These are phyloP conservation scores for Torymus aiolomorphi DNA, from an alignment of 2,888 invertebrate species.

Conservation along the genomic window DNA sequence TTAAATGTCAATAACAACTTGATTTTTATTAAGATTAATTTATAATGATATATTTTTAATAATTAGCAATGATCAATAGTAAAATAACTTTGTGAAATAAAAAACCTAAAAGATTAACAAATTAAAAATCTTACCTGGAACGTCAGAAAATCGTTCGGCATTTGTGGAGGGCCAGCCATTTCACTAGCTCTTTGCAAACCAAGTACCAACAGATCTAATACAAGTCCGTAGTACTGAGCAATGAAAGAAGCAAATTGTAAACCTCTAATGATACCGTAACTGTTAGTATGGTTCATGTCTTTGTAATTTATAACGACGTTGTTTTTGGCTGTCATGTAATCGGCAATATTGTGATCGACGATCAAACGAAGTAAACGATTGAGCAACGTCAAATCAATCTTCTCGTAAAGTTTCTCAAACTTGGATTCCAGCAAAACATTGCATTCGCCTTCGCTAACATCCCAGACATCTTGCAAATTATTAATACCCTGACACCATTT, in stretches of 20 bases:
- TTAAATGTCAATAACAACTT: too few relatives aligned
- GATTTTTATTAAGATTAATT: too few relatives aligned
- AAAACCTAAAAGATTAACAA: neutral
- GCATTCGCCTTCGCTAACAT: conserved; percentile 98
- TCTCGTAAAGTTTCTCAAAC: conserved; percentile 99
- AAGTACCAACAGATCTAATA: conserved; percentile 96
- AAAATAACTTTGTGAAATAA: too few relatives aligned
- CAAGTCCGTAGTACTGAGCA: conserved; percentile 98
- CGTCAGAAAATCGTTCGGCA: conserved; percentile 99
- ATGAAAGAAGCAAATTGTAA: conserved; percentile 99
- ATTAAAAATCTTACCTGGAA: conserved; percentile 80
- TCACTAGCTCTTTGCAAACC: conserved; percentile 98
- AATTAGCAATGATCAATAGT: too few relatives aligned
- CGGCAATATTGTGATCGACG: conserved; percentile 99
- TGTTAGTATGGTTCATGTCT: conserved; percentile 99
- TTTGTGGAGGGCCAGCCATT: conserved; percentile 99
- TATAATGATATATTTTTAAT: too few relatives aligned
- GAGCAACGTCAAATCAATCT: conserved; percentile 98
- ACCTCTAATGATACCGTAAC: conserved; percentile 98
- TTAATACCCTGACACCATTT: conserved; percentile 99
- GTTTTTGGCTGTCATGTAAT: conserved; percentile 99
- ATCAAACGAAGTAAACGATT: conserved; percentile 96
- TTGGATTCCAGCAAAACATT: conserved; percentile 97
- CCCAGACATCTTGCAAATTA: conserved; percentile 99
- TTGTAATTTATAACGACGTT: conserved; percentile 99